phyloP scores from a whole-genome alignment of 2,113 vertebrate species.

The Cyphomyrus plagiostoma region DNA sequence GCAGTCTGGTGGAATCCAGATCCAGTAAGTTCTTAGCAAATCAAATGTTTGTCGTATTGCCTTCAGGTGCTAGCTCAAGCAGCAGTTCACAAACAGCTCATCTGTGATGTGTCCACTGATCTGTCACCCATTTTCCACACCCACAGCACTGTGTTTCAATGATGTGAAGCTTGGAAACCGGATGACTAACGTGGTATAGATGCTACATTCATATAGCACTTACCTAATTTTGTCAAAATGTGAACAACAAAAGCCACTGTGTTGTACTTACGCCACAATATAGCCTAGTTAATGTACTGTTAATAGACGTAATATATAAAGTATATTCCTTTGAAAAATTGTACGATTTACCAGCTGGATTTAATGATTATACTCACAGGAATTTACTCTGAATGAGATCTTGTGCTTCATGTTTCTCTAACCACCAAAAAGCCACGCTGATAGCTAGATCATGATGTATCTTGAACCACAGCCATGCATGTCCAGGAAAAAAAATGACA shows the following conservation, averaged over 20 bases:
- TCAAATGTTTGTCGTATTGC: neutral
- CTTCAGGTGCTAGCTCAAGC: neutral
- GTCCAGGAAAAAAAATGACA: neutral
- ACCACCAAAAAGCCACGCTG: slow-evolving; percentile 66
- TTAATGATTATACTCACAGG: slow-evolving; percentile 50
- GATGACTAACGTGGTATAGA: neutral
- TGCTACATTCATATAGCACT: neutral
- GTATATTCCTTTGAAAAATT: neutral
- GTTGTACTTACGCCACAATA: neutral
- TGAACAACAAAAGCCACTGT: neutral
- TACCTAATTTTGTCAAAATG: neutral
- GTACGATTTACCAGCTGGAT: neutral
- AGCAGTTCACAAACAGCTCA: neutral
- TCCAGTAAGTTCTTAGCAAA: neutral
- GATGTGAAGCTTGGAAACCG: neutral
- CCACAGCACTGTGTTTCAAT: neutral
- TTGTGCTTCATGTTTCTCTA: slow-evolving; percentile 52
- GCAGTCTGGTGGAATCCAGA: neutral
- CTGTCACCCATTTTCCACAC: neutral
- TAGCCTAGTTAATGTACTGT: neutral
- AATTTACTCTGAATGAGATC: slow-evolving; percentile 47
- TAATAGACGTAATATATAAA: neutral
- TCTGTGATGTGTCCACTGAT: neutral
- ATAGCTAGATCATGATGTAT: slow-evolving; percentile 75
- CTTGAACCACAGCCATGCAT: slow-evolving; percentile 45